Base-by-base conservation (phyloP, 2,888 invertebrate genomes). In the Dicroscelio sp. region DNA sequence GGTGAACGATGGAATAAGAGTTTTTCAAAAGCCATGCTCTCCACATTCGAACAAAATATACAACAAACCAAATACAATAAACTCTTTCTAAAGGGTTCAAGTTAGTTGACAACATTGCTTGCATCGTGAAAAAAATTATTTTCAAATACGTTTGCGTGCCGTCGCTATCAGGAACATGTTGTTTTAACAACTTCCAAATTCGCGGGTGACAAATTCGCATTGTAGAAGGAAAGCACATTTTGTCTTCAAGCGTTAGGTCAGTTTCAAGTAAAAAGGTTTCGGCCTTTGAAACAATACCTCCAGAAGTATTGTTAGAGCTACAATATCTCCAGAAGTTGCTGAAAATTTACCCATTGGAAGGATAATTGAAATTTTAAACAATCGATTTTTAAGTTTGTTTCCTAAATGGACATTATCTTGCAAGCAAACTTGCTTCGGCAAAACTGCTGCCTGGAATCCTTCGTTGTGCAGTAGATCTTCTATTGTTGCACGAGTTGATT, bases 141-240 rank as follows among this genome's bases (percentile, higher is more conserved):
- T 92, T 79, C 31, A 95, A 91, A 85, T 94, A 94, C 6, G 88
- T 27, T 55, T 89, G 75, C 10, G 94, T 95, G 20, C 90, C 94
- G 63, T 93, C 76, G 58, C 92, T 94, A 17, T 88, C 86, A 63
- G 93, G 90, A 25, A 94, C 88, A 35, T 94, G 35, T 31, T 90
- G 25, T 83, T 90, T 69, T 52, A 94, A 73, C 43, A 94, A 58
- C 27, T 83, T 73, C 38, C 76, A 86, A 48, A 94, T 80, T 86
- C 91, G 87, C 31, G 86, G 76, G 75, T 94, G 79, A 48, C 48
- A 43, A 23, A 67, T 8, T 35, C 38, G 20, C 67, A 35, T 38
- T 14, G 93, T 92, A 10, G 94, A 90, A 65, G 31, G 55, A 58
- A 92, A 95, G 84, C 94, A 95, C 94, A 95, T 94, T 90, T 93